Evolutionary conservation across 2,797 vertebrate species (phyloP), one percentile per base, ranked within the genome.

Genomic region (Phataginus tricuspis): DNA sequence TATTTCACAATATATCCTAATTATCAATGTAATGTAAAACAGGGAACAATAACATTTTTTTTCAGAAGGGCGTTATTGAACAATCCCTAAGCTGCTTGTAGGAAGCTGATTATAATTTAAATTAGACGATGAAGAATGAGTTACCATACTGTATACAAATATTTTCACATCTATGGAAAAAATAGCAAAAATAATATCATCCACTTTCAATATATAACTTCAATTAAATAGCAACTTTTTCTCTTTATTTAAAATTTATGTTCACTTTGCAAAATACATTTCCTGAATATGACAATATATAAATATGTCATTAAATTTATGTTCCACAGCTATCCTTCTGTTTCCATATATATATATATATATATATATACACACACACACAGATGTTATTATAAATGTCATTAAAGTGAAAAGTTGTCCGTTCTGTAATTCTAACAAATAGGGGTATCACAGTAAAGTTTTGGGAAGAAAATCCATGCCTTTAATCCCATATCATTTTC

Each of bases 401-500:
- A 78, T 39, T 87, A 75, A 88, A 90, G 25, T 51, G 12, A 53
- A 89, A 92, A 74, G n/a, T 63, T 93, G 5, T 91, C 23, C 51
- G 37, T 83, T 90, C 83, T 82, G 23, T 19, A 91, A 95, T 75
- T 90, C 39, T 95, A 93, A 96, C 31, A 96, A 92, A 94, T 92
- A 92, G n/a, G 39, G 25, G 42, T 94, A 42, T 39, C 57, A 72
- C 31, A 88, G 77, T 57, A 87, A 91, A 93, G 42, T 97, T 97
- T 97, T 37, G n/a, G 57, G 23, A 87, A 86, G 37, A 90, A 94
- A 96, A 86, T 27, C 5, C 91, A 61, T 92, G 87, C 34, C 31
- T 96, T 94, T 82, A 94, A 79, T 97, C 42, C 84, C 23, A 82
- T 96, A 94, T 97, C 93, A 84, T 96, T 93, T 90, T 92, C 55